These are phyloP conservation scores for Lontra canadensis DNA, from an alignment of 2,113 vertebrate genomes.

Conservation along the genomic window DNA sequence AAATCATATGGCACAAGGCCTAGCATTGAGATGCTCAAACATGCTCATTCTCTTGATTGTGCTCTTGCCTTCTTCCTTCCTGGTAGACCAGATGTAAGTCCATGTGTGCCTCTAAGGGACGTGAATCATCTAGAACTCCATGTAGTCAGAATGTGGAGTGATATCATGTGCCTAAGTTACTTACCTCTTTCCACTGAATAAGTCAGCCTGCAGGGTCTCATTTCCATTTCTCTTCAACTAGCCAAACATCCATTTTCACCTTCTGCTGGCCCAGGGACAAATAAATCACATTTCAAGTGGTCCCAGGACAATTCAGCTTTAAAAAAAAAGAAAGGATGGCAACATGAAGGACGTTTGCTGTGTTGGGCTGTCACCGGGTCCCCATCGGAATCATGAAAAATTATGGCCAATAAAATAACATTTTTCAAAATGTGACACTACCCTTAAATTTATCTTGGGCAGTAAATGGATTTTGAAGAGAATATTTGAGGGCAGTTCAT, in stretches of 20 bases:
- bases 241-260: conserved; percentile 91
- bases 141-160: conserved; percentile 47
- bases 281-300: conserved; percentile 96
- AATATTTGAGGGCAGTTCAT: conserved; percentile 91
- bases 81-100: background rate
- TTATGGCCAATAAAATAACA: conserved; percentile 96
- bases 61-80: background rate
- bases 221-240: conserved; percentile 87
- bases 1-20: background rate
- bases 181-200: conserved; percentile 82
- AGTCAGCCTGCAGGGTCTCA: conserved; percentile 80
- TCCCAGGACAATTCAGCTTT: conserved; percentile 92
- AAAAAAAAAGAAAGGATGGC: conserved; percentile 87
- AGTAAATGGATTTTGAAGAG: conserved; percentile 93
- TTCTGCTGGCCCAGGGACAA: conserved; percentile 93
- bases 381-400: conserved; percentile 95
- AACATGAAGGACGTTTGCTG: conserved; percentile 96
- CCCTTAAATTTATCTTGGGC: conserved; percentile 94
- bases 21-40: background rate
- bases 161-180: conserved; percentile 68
- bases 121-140: conserved; percentile 26
- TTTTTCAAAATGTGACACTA: conserved; percentile 96
- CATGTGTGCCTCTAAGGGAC: background rate
- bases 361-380: conserved; percentile 93
- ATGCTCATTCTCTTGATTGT: background rate